Evolutionary conservation across 2,888 invertebrate species (phyloP).

Genomic region (Pheosia tremula): DNA sequence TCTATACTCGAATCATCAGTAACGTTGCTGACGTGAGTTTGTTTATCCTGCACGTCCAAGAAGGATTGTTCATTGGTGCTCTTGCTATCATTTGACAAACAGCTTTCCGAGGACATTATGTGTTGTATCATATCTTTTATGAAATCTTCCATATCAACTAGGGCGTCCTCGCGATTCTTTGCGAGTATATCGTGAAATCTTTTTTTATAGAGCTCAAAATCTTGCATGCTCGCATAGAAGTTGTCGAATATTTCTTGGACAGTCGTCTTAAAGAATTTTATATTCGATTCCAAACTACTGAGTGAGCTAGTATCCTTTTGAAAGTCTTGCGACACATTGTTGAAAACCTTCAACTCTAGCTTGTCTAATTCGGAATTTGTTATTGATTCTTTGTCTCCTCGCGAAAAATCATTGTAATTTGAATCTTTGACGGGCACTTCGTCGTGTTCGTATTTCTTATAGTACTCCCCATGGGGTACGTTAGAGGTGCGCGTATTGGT

Average conservation of each 20-base stretch:
- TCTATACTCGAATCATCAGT: conserved; percentile 18
- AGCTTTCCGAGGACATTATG: conserved; percentile 61
- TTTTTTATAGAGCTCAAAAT: conserved; percentile 67
- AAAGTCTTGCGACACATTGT: conserved; percentile 61
- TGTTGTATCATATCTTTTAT: conserved; percentile 71
- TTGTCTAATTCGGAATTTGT: conserved; percentile 65
- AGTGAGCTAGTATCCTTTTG: conserved; percentile 52
- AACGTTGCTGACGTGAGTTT: conserved; percentile 16
- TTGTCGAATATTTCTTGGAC: conserved; percentile 72
- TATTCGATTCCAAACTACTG: conserved; percentile 62
- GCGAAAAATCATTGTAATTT: conserved; percentile 22
- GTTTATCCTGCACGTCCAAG: conserved; percentile 14
- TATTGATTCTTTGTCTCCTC: conserved; percentile 40
- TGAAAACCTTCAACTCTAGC: conserved; percentile 59
- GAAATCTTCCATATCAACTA: conserved; percentile 69
- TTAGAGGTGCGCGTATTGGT: conserved; percentile 4
- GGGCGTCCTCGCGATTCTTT: conserved; percentile 57
- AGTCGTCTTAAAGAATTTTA: conserved; percentile 67
- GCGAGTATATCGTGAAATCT: conserved; percentile 66
- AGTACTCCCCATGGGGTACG: conserved; percentile 50
- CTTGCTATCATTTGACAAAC: conserved; percentile 32
- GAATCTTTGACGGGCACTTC: conserved; percentile 65
- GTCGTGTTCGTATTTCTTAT: conserved; percentile 67
- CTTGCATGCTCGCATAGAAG: conserved; percentile 63
- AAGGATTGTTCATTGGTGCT: conserved; percentile 17